phyloP scores from a whole-genome alignment of 1,140 invertebrate genomes.

The Dendrolimus kikuchii region DNA sequence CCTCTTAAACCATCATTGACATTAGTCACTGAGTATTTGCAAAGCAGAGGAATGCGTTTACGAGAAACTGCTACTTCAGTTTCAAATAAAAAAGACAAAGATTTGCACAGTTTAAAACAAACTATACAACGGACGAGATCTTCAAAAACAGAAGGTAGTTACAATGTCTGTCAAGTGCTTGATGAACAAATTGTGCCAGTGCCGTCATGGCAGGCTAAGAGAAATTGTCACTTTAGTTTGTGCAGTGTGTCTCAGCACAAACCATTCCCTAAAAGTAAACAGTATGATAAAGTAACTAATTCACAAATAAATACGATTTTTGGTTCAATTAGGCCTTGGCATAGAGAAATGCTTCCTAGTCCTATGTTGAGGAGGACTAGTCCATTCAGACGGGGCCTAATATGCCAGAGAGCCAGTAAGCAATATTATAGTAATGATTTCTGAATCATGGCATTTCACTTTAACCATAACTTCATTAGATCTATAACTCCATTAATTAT shows the following conservation, averaged over 20 bases:
- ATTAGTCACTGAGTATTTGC: conserved; percentile 53
- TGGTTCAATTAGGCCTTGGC: conserved; percentile 16
- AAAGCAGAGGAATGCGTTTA: conserved; percentile 44
- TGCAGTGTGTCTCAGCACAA: conserved; percentile 11
- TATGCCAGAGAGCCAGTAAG: conserved; percentile 12
- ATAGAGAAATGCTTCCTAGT: conserved; percentile 10
- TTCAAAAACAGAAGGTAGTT: conserved; percentile 43
- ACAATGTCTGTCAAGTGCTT: conserved; percentile 44
- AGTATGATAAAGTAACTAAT: conserved; percentile 22
- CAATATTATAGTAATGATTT: background rate
- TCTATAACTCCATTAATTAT: too few relatives aligned
- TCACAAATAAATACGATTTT: conserved; percentile 21
- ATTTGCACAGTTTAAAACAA: conserved; percentile 48
- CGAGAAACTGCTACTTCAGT: conserved; percentile 26
- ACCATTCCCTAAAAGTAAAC: conserved; percentile 5
- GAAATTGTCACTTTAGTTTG: conserved; percentile 25
- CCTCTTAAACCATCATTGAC: conserved; percentile 37
- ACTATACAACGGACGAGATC: conserved; percentile 47
- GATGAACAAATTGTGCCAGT: conserved; percentile 52
- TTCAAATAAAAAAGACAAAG: conserved; percentile 28
- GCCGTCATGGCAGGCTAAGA: conserved; percentile 45
- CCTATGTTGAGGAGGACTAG: conserved; percentile 20
- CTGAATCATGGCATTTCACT: background rate
- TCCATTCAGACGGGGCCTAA: conserved; percentile 25
- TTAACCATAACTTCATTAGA: too few relatives aligned